Evolutionary conservation across 2,113 vertebrate genomes (phyloP), one percentile per base, ranked within the genome.

Genomic region (Ammospiza nelsoni): DNA sequence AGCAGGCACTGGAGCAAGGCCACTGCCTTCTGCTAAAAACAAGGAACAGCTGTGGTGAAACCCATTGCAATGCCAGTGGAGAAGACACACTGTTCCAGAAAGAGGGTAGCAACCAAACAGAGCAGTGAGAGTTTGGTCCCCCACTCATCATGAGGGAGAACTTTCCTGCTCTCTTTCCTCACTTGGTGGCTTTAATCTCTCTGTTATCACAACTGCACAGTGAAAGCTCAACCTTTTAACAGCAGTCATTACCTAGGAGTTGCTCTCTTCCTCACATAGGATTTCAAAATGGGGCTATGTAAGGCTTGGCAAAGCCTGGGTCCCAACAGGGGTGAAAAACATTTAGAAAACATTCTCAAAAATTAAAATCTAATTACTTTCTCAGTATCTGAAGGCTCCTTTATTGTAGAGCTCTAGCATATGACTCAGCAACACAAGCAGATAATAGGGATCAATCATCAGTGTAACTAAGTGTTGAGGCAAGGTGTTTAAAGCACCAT

Each of bases 181-280:
- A 10, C 29, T 27, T 22, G 8, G 6, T 80, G 51, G 23, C 48
- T 89, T 87, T 54, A 75, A 46, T 29, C 18, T 43, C 46, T 51
- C 46, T 51, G 13, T 20, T 0, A 0, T 33, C 16, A 10, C 74
- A 54, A 24, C 15, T 59, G 39, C n/a, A 27, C 20, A 51, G 20
- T 15, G 19, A 85, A 67, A 9, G 19, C 4, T 57, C n/a, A 33
- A n/a, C 8, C 6, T 4, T 41, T 44, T 76, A 39, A 12, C 29
- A 67, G 66, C 33, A 57, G 11, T 31, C 41, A 31, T 33, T 15
- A 37, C 7, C 9, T 41, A 2, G 6, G 22, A 77, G 25, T 3
- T 48, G 21, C 15, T 83, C 4, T 48, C 31, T 11, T n/a, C 85
- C 46, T 41, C 29, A 57, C 6, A 7, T 0, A n/a, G 33, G 31